Percentiles rank a stretch among this genome's conserved stretches.
These are phyloP conservation scores for Empis livida DNA, from an alignment of 2,888 invertebrate species.

Conservation along the genomic window DNA sequence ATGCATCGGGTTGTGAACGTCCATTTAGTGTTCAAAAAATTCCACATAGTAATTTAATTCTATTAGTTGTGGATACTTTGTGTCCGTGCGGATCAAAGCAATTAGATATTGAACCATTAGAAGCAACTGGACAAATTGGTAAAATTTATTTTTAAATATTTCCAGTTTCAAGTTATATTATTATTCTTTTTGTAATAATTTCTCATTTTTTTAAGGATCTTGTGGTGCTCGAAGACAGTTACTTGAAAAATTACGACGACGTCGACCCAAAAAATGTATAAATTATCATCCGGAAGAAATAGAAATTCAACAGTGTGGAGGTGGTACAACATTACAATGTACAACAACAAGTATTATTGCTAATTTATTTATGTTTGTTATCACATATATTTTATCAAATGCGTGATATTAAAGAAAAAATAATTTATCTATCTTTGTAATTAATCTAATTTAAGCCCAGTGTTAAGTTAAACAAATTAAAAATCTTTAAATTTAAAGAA, in stretches of 20 bases:
- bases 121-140: slow-evolving; percentile 46
- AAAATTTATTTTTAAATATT: too few species aligned
- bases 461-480: too few species aligned
- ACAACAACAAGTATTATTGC: slow-evolving; percentile 24
- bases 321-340: slow-evolving; percentile 24
- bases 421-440: too few species aligned
- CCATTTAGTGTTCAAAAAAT: slow-evolving; percentile 89
- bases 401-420: slow-evolving; percentile 30
- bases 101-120: slow-evolving; percentile 65
- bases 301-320: slow-evolving; percentile 36
- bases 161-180: too few species aligned
- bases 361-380: slow-evolving; percentile 27
- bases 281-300: slow-evolving; percentile 78
- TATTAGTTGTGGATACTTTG: slow-evolving; percentile 76
- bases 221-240: slow-evolving; percentile 43
- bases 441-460: too few species aligned
- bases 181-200: too few species aligned
- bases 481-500: too few species aligned
- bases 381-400: slow-evolving; percentile 26
- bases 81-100: slow-evolving; percentile 82
- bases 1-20: slow-evolving; percentile 76
- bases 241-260: slow-evolving; percentile 55
- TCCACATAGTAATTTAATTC: slow-evolving; percentile 76
- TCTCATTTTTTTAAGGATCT: slow-evolving; percentile 25
- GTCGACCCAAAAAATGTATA: slow-evolving; percentile 66